phyloP scores from a whole-genome alignment of 2,888 invertebrate species.

The Ichneumoninae sp. region DNA sequence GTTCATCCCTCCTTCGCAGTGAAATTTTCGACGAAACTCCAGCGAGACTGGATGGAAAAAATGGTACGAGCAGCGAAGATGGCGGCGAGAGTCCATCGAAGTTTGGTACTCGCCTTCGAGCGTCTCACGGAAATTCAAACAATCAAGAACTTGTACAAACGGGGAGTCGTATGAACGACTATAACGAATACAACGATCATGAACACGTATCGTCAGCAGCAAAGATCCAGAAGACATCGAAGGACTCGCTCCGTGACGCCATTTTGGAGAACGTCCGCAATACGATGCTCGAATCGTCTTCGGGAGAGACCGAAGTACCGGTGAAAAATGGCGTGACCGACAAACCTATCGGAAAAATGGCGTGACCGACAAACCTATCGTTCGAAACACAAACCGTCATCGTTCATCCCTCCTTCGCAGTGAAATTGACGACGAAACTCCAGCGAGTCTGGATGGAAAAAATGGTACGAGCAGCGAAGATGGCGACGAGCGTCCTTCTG shows the following conservation, averaged over 20 bases:
- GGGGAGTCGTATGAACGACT: neutral
- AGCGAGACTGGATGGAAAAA: neutral
- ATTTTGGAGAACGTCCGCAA: conserved; percentile 48
- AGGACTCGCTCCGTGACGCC: conserved; percentile 49
- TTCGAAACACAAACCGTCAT: neutral
- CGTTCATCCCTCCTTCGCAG: neutral
- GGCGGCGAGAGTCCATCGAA: neutral
- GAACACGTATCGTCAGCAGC: neutral
- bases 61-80: neutral
- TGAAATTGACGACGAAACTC: neutral
- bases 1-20: neutral
- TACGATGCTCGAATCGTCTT: conserved; percentile 3
- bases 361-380: neutral
- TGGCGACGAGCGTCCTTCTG: neutral
- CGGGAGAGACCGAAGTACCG: neutral
- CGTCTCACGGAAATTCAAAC: neutral
- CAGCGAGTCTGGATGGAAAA: neutral
- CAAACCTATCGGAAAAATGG: too few relatives aligned
- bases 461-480: neutral
- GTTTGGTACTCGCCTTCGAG: neutral
- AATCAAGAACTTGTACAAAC: neutral
- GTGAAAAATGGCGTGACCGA: neutral
- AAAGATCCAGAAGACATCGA: conserved; percentile 17
- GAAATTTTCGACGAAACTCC: neutral
- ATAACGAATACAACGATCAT: neutral